Evolutionary conservation across 2,888 invertebrate species (phyloP).

Genomic region (Leucania comma): DNA sequence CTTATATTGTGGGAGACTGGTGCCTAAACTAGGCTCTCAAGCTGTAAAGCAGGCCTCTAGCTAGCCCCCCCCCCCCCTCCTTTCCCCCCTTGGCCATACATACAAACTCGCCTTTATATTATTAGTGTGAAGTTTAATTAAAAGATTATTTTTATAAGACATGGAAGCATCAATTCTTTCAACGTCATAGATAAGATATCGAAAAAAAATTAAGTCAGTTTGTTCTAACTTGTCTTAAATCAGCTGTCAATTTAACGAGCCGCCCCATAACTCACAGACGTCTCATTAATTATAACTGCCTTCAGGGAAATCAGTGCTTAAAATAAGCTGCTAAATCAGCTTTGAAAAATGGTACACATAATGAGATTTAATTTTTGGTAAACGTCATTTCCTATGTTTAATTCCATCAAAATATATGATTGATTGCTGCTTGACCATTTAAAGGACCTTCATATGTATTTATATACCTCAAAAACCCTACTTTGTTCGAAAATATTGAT

Average conservation of each 20-base stretch:
- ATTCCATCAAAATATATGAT: not conserved
- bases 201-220: not conserved
- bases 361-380: constrained; percentile 6
- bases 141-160: not conserved
- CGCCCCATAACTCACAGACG: constrained; percentile 14
- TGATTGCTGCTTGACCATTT: not conserved
- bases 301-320: constrained; percentile 34
- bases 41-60: too few relatives aligned
- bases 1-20: too few relatives aligned
- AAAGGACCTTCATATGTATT: not conserved
- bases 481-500: not conserved
- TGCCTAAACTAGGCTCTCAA: too few relatives aligned
- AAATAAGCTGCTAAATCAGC: constrained; percentile 12
- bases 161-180: not conserved
- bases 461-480: not conserved
- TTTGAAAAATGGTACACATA: constrained; percentile 5
- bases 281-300: constrained; percentile 27
- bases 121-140: not conserved
- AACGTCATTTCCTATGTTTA: not conserved
- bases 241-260: constrained; percentile 27
- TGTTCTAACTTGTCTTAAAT: constrained; percentile 10
- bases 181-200: not conserved
- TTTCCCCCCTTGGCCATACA: too few relatives aligned
- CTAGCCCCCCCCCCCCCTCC: too few relatives aligned
- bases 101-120: too few relatives aligned